phyloP scores from a whole-genome alignment of 2,888 invertebrate species.

The Spisula solida region DNA sequence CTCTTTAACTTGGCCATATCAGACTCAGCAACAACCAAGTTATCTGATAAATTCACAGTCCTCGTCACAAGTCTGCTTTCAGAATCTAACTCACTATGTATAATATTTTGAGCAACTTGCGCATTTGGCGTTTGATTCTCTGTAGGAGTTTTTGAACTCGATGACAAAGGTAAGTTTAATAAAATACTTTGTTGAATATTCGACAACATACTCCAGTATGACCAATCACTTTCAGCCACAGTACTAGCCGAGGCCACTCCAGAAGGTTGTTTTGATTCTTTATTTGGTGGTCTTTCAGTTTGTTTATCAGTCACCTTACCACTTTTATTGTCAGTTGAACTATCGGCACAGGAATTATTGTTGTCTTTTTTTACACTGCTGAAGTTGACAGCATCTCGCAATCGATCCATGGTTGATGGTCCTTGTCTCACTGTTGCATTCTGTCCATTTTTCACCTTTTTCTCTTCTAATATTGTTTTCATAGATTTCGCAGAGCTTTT shows the following conservation, averaged over 20 bases:
- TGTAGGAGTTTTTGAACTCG: slow-evolving; percentile 3
- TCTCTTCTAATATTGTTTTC: neutral
- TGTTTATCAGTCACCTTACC: neutral
- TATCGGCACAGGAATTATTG: neutral
- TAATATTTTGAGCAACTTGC: slow-evolving; percentile 20
- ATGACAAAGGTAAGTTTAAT: slow-evolving; percentile 19
- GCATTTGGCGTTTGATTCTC: slow-evolving; percentile 14
- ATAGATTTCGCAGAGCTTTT: slow-evolving; percentile 7
- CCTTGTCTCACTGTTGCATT: neutral
- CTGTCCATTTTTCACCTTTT: neutral
- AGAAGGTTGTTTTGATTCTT: neutral
- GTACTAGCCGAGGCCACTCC: neutral
- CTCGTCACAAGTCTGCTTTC: slow-evolving; percentile 50
- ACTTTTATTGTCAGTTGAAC: neutral
- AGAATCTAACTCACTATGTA: slow-evolving; percentile 45
- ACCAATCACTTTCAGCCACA: neutral
- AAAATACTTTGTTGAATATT: slow-evolving; percentile 39
- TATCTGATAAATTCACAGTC: slow-evolving; percentile 78
- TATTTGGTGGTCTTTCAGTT: neutral
- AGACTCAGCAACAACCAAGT: slow-evolving; percentile 76
- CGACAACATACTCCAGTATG: slow-evolving; percentile 40
- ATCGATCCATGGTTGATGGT: slow-evolving; percentile 23
- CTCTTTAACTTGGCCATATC: slow-evolving; percentile 89
- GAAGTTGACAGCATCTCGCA: slow-evolving; percentile 30
- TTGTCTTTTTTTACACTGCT: neutral